phyloP scores from a whole-genome alignment of 2,797 vertebrate genomes.

The Apogon talboti region DNA sequence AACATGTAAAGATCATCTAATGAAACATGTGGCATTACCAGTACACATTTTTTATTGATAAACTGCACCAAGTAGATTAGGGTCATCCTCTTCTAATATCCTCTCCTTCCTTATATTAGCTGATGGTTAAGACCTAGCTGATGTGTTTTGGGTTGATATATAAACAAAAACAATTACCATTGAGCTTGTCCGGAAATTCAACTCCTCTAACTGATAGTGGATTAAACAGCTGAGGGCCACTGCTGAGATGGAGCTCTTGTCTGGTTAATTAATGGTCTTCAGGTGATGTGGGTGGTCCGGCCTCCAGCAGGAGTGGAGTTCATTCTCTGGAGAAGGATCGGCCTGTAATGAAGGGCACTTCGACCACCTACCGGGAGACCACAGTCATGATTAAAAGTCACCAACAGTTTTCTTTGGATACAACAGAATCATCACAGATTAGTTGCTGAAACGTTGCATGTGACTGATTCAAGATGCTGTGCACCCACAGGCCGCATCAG shows the following conservation, averaged over 20 bases:
- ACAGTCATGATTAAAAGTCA: constrained; percentile 68
- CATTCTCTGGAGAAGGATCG: constrained; percentile 65
- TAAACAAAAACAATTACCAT: constrained; percentile 57
- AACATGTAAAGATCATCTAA: too few relatives aligned
- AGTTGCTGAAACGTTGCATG: constrained; percentile 7
- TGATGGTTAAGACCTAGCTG: constrained; percentile 45
- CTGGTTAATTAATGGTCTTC: constrained; percentile 76
- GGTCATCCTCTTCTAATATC: constrained; percentile 42
- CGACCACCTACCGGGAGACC: constrained; percentile 67
- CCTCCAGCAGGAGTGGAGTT: constrained; percentile 53
- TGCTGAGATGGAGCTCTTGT: constrained; percentile 53
- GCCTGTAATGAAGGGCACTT: constrained; percentile 72
- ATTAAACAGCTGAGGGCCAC: constrained; percentile 58
- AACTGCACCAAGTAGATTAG: constrained; percentile 2
- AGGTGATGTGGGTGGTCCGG: constrained; percentile 63
- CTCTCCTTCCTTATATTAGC: constrained; percentile 64
- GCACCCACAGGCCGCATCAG: constrained; percentile 1
- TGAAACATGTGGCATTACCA: too few relatives aligned
- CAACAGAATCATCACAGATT: constrained; percentile 46
- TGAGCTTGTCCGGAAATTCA: constrained; percentile 61
- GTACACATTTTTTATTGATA: too few relatives aligned
- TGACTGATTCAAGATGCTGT: constrained; percentile 4
- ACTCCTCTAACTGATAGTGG: constrained; percentile 57
- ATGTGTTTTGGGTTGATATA: constrained; percentile 54
- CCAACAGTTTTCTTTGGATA: constrained; percentile 47